Conservation (phyloP, 2,888 invertebrate genomes). For the Odontothrips loti region DNA sequence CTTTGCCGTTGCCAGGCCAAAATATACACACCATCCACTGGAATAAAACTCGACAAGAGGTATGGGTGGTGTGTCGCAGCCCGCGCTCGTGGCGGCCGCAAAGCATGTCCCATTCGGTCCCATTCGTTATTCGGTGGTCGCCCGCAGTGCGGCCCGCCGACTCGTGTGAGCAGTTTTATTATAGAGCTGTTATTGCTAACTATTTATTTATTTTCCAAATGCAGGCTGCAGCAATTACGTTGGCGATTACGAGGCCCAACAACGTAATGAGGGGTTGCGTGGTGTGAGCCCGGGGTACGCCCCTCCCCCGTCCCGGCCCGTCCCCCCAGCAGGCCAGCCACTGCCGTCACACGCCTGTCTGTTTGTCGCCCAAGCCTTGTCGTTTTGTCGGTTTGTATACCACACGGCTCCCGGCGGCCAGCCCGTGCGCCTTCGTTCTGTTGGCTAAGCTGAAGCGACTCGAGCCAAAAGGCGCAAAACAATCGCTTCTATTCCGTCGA, state of each 20-base stretch:
- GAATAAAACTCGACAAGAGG: no score
- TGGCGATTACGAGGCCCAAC: slow-evolving; percentile 4
- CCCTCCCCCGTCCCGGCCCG: neutral
- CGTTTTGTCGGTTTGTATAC: neutral
- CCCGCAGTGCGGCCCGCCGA: no score
- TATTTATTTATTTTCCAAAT: slow-evolving; percentile 24
- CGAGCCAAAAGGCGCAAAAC: no score
- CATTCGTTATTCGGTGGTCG: no score
- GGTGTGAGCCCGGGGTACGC: neutral
- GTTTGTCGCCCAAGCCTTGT: slow-evolving; percentile 16
- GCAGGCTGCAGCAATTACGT: neutral
- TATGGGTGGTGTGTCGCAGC: no score
- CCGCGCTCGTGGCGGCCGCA: no score
- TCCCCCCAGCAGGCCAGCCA: neutral
- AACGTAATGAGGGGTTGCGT: slow-evolving; percentile 12
- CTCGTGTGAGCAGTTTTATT: neutral
- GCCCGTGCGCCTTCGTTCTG: no score
- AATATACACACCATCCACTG: no score
- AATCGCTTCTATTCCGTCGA: no score
- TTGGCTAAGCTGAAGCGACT: no score
- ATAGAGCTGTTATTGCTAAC: slow-evolving; percentile 18
- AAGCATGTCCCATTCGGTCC: no score
- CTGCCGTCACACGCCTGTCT: slow-evolving; percentile 3
- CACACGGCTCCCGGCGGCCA: no score
- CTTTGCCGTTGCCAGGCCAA: neutral